A percentile compares a stretch with the other conserved stretches of the same genome.
phyloP scores from a whole-genome alignment of 2,113 vertebrate species.

The Microcebus jonahi region DNA sequence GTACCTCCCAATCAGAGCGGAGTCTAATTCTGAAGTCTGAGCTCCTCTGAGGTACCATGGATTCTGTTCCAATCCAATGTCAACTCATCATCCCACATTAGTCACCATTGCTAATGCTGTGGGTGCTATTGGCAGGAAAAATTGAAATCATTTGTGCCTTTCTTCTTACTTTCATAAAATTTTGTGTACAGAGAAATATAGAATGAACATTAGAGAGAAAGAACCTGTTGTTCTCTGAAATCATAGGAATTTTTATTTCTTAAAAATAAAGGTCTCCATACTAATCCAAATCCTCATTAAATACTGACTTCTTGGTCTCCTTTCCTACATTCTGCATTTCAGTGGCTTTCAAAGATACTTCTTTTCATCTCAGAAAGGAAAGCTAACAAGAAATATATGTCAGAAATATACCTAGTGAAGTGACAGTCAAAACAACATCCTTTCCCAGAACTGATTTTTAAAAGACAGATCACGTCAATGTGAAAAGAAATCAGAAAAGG shows the following conservation, averaged over 20 bases:
- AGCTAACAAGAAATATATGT: neutral
- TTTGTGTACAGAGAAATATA: neutral
- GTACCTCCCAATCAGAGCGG: constrained; percentile 53
- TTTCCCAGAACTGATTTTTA: neutral
- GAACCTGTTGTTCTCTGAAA: neutral
- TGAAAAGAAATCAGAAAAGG: neutral
- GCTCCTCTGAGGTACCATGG: constrained; percentile 66
- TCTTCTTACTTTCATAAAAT: constrained; percentile 61
- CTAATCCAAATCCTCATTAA: constrained; percentile 54
- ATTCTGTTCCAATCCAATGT: constrained; percentile 81
- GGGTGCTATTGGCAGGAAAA: constrained; percentile 75
- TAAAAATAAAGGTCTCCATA: neutral
- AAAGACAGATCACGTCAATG: neutral
- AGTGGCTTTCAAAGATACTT: constrained; percentile 26
- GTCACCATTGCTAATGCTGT: constrained; percentile 76
- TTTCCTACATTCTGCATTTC: constrained; percentile 10
- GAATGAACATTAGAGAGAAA: constrained; percentile 21
- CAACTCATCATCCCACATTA: constrained; percentile 76
- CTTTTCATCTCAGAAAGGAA: neutral
- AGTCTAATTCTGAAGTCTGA: constrained; percentile 50
- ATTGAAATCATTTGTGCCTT: constrained; percentile 77
- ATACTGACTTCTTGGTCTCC: constrained; percentile 30
- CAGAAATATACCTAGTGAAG: neutral
- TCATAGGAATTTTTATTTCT: neutral
- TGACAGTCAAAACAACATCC: constrained; percentile 26